phyloP scores from a whole-genome alignment of 2,888 invertebrate genomes.

The Phortica magna region DNA sequence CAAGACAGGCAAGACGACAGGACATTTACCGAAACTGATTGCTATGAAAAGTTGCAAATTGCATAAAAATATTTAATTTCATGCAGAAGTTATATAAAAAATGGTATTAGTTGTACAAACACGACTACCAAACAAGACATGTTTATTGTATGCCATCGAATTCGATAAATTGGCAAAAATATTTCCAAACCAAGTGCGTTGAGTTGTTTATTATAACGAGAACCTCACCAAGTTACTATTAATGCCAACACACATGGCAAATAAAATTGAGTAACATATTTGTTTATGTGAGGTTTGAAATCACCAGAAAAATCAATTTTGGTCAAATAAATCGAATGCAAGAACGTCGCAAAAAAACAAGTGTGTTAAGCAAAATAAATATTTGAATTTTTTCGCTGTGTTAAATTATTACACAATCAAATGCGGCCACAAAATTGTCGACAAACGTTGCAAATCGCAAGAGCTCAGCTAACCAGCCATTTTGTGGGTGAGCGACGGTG shows the following conservation, averaged over 20 bases:
- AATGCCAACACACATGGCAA: not conserved
- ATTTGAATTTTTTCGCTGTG: not conserved
- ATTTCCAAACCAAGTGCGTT: not conserved
- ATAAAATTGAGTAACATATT: not conserved
- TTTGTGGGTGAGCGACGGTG: not conserved
- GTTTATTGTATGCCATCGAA: too few species aligned
- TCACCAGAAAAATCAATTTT: not conserved
- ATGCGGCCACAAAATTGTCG: slow-evolving; percentile 11
- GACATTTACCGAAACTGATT: too few species aligned
- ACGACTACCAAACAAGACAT: too few species aligned
- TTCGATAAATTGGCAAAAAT: not conserved
- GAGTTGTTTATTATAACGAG: not conserved
- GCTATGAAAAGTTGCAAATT: too few species aligned
- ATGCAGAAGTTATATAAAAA: too few species aligned
- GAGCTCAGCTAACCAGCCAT: too few species aligned
- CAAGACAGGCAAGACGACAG: too few species aligned
- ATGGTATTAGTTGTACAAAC: too few species aligned
- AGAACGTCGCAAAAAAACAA: not conserved
- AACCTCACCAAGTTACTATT: not conserved
- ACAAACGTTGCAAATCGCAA: not conserved
- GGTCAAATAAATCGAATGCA: slow-evolving; percentile 2
- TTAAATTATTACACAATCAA: slow-evolving; percentile 1
- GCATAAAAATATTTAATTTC: too few species aligned
- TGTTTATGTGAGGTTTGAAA: not conserved
- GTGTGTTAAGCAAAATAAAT: not conserved